Conservation (phyloP, 2,888 invertebrate genomes). For the Ormyrus rosae region DNA sequence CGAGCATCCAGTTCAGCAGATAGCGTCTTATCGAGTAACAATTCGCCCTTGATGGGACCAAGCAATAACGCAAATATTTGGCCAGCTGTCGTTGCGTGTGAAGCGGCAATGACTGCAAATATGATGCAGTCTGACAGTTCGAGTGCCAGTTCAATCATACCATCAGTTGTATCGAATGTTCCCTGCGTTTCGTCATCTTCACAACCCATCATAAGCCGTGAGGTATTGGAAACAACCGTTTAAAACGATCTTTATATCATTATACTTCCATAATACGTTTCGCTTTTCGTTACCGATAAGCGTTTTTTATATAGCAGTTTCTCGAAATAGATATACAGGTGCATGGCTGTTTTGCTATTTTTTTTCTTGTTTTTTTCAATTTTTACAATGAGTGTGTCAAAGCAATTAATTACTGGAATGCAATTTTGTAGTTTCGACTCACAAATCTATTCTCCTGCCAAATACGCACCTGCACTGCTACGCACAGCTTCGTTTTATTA, state of each 20-base stretch:
- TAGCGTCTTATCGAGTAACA: slow-evolving; percentile 79
- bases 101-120: slow-evolving; percentile 62
- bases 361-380: slow-evolving; percentile 54
- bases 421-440: slow-evolving; percentile 52
- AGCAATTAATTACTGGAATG: slow-evolving; percentile 58
- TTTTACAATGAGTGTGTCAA: slow-evolving; percentile 30
- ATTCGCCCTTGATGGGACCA: slow-evolving; percentile 74
- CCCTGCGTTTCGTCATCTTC: slow-evolving; percentile 69
- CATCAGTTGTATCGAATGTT: slow-evolving; percentile 73
- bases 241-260: slow-evolving; percentile 69
- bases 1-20: slow-evolving; percentile 81
- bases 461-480: slow-evolving; percentile 60
- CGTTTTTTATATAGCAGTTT: slow-evolving; percentile 43
- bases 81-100: slow-evolving; percentile 71
- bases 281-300: slow-evolving; percentile 43
- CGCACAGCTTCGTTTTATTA: slow-evolving; percentile 61
- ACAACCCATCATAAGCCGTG: slow-evolving; percentile 76
- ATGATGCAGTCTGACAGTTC: slow-evolving; percentile 64
- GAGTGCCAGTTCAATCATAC: slow-evolving; percentile 65
- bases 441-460: slow-evolving; percentile 48
- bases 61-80: slow-evolving; percentile 69
- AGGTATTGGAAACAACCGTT: slow-evolving; percentile 85
- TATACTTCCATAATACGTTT: slow-evolving; percentile 38
- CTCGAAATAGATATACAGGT: slow-evolving; percentile 59
- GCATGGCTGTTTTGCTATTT: slow-evolving; percentile 68